Evolutionary conservation across 2,113 vertebrate species (phyloP).

Genomic region (Poeciliopsis retropinna): DNA sequence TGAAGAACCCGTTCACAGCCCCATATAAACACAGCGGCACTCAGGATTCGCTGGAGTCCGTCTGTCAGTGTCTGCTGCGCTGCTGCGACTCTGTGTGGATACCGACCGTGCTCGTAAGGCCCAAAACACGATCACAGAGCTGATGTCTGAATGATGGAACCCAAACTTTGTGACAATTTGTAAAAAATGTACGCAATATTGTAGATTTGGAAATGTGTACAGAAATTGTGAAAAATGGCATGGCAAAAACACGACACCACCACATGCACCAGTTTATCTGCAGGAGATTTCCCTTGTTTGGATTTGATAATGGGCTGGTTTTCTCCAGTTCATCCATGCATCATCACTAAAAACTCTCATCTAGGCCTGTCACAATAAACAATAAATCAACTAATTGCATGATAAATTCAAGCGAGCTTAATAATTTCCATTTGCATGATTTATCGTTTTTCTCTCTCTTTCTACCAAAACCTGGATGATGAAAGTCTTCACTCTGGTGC

Average conservation of each 20-base stretch:
- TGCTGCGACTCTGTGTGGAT: slow-evolving; percentile 89
- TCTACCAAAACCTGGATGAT: no score
- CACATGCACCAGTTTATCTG: neutral
- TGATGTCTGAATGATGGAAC: neutral
- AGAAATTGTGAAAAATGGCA: neutral
- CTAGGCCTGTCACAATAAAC: no score
- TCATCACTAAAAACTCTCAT: no score
- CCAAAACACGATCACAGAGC: slow-evolving; percentile 17
- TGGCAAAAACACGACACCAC: no score
- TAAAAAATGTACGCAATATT: neutral
- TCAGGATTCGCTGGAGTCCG: slow-evolving; percentile 83
- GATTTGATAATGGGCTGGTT: neutral
- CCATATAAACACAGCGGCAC: slow-evolving; percentile 76
- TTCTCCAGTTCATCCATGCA: no score
- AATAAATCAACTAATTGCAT: no score
- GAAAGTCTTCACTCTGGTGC: no score
- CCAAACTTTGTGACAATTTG: neutral
- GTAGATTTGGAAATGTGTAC: neutral
- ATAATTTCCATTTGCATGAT: no score
- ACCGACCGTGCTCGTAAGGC: slow-evolving; percentile 87
- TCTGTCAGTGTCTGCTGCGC: slow-evolving; percentile 87
- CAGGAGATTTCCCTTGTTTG: neutral
- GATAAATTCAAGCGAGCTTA: no score
- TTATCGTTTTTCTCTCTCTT: no score
- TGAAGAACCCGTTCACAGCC: slow-evolving; percentile 89